Conservation (phyloP, 2,113 vertebrate genomes). For the Pelobates fuscus region DNA sequence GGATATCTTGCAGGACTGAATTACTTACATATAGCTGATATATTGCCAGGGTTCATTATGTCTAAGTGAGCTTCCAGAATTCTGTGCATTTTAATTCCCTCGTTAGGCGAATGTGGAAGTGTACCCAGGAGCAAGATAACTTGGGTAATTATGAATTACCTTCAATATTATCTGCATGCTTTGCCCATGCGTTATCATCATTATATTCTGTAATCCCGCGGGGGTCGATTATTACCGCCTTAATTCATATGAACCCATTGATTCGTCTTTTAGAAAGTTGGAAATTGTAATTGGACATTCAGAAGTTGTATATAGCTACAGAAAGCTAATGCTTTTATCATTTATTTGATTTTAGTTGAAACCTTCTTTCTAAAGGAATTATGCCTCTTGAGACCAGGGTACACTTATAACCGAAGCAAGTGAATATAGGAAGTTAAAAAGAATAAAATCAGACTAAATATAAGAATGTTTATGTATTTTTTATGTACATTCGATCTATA, state of each 20-base stretch:
- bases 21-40: slow-evolving; percentile 1
- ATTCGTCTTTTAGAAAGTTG: slow-evolving; percentile 28
- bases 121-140: slow-evolving; percentile 41
- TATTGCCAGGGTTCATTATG: slow-evolving; percentile 1
- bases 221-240: background rate
- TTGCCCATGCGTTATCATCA: slow-evolving; percentile 25
- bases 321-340: slow-evolving; percentile 4
- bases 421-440: background rate
- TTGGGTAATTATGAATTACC: slow-evolving; percentile 42
- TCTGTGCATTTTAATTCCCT: slow-evolving; percentile 31
- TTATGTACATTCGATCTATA: background rate
- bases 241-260: slow-evolving; percentile 16
- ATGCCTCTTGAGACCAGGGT: background rate
- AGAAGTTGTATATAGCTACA: background rate
- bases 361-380: slow-evolving; percentile 3
- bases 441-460: background rate
- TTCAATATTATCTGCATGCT: slow-evolving; percentile 41
- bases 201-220: slow-evolving; percentile 8
- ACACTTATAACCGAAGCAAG: background rate
- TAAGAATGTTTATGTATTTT: background rate
- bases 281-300: slow-evolving; percentile 16
- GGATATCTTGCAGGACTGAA: slow-evolving; percentile 9
- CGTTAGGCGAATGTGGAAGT: slow-evolving; percentile 26
- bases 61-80: slow-evolving; percentile 4
- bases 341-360: slow-evolving; percentile 14